These are phyloP conservation scores for Seriola rivoliana DNA, from an alignment of 2,113 vertebrate species.

Conservation along the genomic window DNA sequence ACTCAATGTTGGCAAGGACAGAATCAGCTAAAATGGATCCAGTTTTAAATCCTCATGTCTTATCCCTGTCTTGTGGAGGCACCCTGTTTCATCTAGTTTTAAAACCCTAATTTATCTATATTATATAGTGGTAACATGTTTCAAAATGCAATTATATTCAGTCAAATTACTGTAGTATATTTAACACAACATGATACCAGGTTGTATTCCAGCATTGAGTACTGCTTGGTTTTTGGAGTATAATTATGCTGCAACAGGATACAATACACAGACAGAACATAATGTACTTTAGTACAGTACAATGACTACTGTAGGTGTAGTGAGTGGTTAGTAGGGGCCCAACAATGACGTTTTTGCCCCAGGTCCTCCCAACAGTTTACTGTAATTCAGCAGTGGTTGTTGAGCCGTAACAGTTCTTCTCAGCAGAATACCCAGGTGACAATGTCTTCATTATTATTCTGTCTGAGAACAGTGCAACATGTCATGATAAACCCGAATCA, in stretches of 20 bases:
- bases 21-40: neutral
- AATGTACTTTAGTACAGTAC: neutral
- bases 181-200: neutral
- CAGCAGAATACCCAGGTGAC: neutral
- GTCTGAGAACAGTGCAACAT: neutral
- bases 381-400: neutral
- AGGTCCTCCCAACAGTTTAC: neutral
- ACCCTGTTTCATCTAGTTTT: neutral
- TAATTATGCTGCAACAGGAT: neutral
- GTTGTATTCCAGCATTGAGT: neutral
- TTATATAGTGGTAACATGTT: neutral
- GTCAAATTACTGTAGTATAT: neutral
- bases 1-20: neutral
- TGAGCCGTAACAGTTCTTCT: neutral
- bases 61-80: neutral
- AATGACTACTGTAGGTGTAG: too few relatives aligned
- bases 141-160: neutral
- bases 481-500: neutral
- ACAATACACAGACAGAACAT: neutral
- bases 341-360: neutral
- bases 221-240: neutral
- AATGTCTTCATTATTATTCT: neutral
- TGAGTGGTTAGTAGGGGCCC: neutral
- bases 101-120: neutral
- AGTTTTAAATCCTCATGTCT: neutral